phyloP scores from a whole-genome alignment of 2,888 invertebrate species.

The Alcis repandata region DNA sequence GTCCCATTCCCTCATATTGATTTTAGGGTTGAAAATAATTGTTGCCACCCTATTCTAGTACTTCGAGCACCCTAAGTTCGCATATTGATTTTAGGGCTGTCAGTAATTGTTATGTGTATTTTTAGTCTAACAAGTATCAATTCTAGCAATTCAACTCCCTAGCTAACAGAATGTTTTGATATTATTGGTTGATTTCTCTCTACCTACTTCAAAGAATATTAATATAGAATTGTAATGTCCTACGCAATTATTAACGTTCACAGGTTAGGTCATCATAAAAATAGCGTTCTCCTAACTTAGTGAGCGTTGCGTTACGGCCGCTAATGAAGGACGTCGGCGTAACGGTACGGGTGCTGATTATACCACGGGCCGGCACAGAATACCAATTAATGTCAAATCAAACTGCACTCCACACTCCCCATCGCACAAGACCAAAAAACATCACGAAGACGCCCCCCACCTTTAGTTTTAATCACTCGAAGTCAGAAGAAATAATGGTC shows the following conservation, averaged over 20 bases:
- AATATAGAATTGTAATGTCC: slow-evolving; percentile 28
- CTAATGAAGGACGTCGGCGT: slow-evolving; percentile 59
- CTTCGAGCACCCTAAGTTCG: too few relatives aligned
- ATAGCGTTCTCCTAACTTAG: slow-evolving; percentile 57
- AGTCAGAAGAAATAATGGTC: too few relatives aligned
- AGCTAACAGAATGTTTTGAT: not conserved
- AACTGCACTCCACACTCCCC: not conserved
- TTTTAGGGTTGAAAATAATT: too few relatives aligned
- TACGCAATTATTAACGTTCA: slow-evolving; percentile 42
- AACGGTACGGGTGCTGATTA: slow-evolving; percentile 64
- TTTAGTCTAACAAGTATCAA: too few relatives aligned
- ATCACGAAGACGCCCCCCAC: too few relatives aligned
- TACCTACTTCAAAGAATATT: slow-evolving; percentile 31
- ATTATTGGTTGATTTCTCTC: slow-evolving; percentile 24
- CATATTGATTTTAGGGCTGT: too few relatives aligned
- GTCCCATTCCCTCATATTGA: too few relatives aligned
- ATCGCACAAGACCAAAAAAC: too few relatives aligned
- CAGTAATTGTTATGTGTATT: too few relatives aligned
- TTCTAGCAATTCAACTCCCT: too few relatives aligned
- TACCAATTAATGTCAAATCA: slow-evolving; percentile 64
- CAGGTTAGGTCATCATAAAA: slow-evolving; percentile 55
- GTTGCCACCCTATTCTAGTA: too few relatives aligned
- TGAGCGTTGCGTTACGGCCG: slow-evolving; percentile 54
- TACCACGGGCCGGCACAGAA: slow-evolving; percentile 54
- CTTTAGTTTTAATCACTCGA: too few relatives aligned